A percentile compares a stretch with the other conserved stretches of the same genome.
These are phyloP conservation scores for Imbricaverruca yamaguchii DNA, from an alignment of 2,888 invertebrate species.

Conservation along the genomic window DNA sequence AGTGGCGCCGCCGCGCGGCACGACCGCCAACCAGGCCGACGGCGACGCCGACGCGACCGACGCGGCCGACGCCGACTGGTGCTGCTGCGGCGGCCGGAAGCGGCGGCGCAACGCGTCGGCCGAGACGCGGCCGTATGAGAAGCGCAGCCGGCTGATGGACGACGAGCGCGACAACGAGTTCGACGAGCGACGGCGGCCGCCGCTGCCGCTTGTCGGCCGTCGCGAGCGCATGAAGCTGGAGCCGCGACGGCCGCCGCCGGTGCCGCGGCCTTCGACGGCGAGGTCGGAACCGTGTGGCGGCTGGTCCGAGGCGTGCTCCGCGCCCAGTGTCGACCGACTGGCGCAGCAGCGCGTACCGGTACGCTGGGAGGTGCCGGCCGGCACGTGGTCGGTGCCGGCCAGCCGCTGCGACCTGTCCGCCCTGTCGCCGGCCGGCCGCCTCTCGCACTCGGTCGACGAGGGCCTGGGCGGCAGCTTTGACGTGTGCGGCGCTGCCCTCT, in stretches of 20 bases:
- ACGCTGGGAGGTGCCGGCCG: too few species aligned
- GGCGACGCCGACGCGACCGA: not conserved
- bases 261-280: too few species aligned
- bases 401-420: not conserved
- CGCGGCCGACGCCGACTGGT: not conserved
- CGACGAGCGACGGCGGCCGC: not conserved
- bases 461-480: slow-evolving; percentile 1
- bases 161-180: not conserved
- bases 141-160: not conserved
- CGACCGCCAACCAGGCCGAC: not conserved
- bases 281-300: too few species aligned
- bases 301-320: not conserved
- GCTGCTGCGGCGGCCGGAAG: slow-evolving; percentile 1
- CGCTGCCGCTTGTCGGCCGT: not conserved
- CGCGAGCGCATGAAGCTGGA: not conserved
- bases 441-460: not conserved
- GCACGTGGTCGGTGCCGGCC: not conserved
- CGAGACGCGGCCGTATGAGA: not conserved
- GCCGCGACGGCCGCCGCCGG: too few species aligned
- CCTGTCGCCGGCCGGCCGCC: not conserved
- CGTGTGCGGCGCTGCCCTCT: not conserved
- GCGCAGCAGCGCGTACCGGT: not conserved
- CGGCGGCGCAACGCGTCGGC: not conserved
- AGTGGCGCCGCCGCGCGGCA: not conserved
- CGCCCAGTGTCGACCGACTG: not conserved